Evolutionary conservation across 1,140 invertebrate genomes (phyloP), one percentile per base, ranked within the genome.

Genomic region (Drosophila aff.): DNA sequence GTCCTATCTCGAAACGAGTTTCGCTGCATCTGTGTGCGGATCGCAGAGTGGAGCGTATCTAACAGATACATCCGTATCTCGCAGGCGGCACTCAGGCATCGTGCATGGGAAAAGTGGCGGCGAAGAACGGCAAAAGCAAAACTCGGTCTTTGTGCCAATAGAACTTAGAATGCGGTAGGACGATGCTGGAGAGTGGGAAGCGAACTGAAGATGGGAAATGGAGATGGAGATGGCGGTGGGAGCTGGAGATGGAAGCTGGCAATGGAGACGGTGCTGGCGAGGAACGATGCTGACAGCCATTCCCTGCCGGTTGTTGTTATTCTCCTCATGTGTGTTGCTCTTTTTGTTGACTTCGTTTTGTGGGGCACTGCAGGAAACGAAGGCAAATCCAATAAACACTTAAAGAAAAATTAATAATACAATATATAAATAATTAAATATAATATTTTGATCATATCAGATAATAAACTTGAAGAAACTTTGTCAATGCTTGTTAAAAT

Each of bases 161-260:
- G 84, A 87, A 89, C 83, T 89, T 89, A 83, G 83, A 87, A 87
- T 87, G 83, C 84, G 83, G 84, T 89, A 90, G 84, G 81, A 90
- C 84, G 60, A 72, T 36, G 44, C 40, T 28, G 62, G 15, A 18
- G 40, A 26, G 15, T 28, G 65, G 26, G 16, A 38, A 13, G 4
- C 33, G 33, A 38, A 10, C 10, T n/a, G 46, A 16, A n/a, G 53
- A 26, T 21, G 31, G 11, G 18, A 15, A 23, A 3, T 33, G 33
- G 33, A 38, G 36, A 9, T 28, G 40, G 41, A 28, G 23, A n/a
- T 10, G 28, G 13, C 3, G 28, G 7, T 26, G 41, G 28, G 6
- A 18, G 23, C 2, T 18, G 41, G 41, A 7, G n/a, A 9, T 21
- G 44, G 44, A n/a, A 33, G 46, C 60, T 63, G 61, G 53, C 6